Evolutionary conservation across 2,888 invertebrate genomes (phyloP).

Genomic region (Heliconius charithonia): DNA sequence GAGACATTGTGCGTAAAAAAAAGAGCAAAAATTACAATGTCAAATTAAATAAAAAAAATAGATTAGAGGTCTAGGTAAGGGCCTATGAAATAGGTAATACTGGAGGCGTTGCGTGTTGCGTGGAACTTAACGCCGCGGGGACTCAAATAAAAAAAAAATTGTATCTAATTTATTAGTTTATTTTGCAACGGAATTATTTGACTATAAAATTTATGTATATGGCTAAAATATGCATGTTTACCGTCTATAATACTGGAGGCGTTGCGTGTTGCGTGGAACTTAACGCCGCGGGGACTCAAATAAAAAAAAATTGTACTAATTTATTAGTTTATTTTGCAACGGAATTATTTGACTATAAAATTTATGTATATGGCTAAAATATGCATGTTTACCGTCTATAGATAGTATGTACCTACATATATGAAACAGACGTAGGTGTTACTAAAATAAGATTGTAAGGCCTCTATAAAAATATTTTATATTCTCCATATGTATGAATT

Average conservation of each 20-base stretch:
- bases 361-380: slow-evolving; percentile 2
- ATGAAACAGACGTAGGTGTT: not conserved
- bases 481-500: not conserved
- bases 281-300: too few relatives aligned
- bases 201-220: not conserved
- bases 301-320: not conserved
- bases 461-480: not conserved
- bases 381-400: not conserved
- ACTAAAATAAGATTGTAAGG: not conserved
- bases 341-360: not conserved
- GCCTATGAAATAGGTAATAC: too few relatives aligned
- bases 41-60: too few relatives aligned
- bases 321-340: not conserved
- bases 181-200: not conserved
- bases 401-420: not conserved
- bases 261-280: too few relatives aligned
- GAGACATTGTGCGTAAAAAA: too few relatives aligned
- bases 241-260: not conserved
- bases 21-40: too few relatives aligned
- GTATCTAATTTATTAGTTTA: not conserved
- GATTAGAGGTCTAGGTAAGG: too few relatives aligned
- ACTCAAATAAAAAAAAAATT: not conserved
- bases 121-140: too few relatives aligned
- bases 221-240: not conserved
- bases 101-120: too few relatives aligned